Percentiles rank a stretch among this genome's conserved stretches.
Conservation (phyloP, 1,140 invertebrate species). For the Bilobella aurantiaca region DNA sequence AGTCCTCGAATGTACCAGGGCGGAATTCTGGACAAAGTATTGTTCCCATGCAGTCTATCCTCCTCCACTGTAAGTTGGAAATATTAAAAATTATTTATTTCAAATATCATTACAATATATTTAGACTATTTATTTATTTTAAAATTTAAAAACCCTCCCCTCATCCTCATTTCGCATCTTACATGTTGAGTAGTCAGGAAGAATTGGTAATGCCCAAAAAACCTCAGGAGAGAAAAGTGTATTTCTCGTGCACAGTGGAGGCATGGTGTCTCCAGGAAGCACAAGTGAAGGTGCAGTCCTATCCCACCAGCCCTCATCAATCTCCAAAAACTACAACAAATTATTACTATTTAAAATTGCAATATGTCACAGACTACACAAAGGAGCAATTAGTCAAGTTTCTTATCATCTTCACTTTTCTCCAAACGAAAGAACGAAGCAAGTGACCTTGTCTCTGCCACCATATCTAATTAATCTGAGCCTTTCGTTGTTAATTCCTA, state of each 20-base stretch:
- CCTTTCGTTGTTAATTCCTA: too few relatives aligned
- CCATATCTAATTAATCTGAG: too few relatives aligned
- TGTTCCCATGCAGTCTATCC: slow-evolving; percentile 20
- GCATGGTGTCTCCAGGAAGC: slow-evolving; percentile 36
- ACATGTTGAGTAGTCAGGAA: slow-evolving; percentile 35
- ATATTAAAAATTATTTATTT: too few relatives aligned
- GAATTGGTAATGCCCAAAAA: slow-evolving; percentile 37
- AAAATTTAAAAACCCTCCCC: background rate
- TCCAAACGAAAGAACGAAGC: too few relatives aligned
- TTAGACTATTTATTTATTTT: background rate
- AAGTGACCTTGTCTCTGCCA: too few relatives aligned
- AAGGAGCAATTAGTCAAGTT: background rate
- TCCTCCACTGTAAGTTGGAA: background rate
- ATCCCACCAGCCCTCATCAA: slow-evolving; percentile 37
- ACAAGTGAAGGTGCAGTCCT: slow-evolving; percentile 36
- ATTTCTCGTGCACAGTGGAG: slow-evolving; percentile 37
- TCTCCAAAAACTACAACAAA: slow-evolving; percentile 36
- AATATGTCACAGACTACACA: background rate
- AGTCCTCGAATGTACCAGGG: slow-evolving; percentile 36
- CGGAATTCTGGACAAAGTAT: slow-evolving; percentile 28
- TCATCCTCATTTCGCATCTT: background rate
- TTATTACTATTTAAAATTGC: background rate
- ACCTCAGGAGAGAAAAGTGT: slow-evolving; percentile 37
- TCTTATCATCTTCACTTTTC: background rate
- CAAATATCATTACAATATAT: background rate